Percentiles rank a stretch among this genome's conserved stretches.
Evolutionary conservation across 2,888 invertebrate species (phyloP).

Genomic region (Coremacera marginata): DNA sequence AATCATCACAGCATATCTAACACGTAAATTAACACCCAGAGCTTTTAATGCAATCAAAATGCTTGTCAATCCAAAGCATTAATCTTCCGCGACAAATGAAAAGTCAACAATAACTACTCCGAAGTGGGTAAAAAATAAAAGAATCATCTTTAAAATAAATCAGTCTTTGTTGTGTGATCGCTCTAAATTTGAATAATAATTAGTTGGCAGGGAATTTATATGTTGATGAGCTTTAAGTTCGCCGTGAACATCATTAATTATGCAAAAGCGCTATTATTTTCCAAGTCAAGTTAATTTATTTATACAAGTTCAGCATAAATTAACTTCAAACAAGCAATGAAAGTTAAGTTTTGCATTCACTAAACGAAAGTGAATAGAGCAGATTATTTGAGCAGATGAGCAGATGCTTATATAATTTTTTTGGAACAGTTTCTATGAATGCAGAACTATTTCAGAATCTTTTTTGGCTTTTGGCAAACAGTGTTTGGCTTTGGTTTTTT

Average conservation of each 20-base stretch:
- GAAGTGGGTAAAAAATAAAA: too few species aligned
- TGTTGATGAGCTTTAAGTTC: neutral
- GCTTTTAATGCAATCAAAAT: too few species aligned
- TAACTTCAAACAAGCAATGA: neutral
- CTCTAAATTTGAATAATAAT: conserved; percentile 25
- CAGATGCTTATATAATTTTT: neutral
- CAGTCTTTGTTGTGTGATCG: neutral
- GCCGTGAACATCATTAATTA: neutral
- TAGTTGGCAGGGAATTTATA: neutral
- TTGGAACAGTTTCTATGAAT: neutral
- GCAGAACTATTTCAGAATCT: neutral
- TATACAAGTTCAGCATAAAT: neutral
- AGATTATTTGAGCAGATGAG: neutral
- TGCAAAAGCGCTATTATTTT: neutral
- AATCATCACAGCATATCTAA: too few species aligned
- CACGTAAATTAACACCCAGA: too few species aligned
- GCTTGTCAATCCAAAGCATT: too few species aligned
- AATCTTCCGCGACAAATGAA: too few species aligned
- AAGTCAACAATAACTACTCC: too few species aligned
- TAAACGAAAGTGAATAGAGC: neutral
- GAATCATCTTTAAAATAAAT: too few species aligned
- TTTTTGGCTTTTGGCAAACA: neutral
- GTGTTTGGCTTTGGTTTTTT: too few species aligned
- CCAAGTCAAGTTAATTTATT: neutral
- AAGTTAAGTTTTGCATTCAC: neutral